Conservation (phyloP, 2,888 invertebrate genomes). For the Torymus texanus region DNA sequence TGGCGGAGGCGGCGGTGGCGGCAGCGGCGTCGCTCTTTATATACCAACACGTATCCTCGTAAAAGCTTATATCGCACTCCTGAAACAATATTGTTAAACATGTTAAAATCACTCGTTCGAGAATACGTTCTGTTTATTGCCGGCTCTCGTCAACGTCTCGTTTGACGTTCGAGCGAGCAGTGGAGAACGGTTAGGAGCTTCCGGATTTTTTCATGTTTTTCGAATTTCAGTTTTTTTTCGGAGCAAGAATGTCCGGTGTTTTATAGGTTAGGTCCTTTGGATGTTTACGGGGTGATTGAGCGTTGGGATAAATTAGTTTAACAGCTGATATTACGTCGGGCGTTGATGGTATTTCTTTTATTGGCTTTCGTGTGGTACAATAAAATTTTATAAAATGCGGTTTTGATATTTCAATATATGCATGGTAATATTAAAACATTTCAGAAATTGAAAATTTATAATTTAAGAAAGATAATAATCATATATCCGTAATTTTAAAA, state of each 20-base stretch:
- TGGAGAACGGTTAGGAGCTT: background rate
- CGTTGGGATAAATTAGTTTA: too few species aligned
- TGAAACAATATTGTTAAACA: constrained; percentile 57
- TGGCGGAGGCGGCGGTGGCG: background rate
- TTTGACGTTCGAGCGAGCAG: background rate
- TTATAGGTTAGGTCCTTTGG: constrained; percentile 16
- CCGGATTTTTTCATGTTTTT: constrained; percentile 27
- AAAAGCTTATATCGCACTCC: constrained; percentile 55
- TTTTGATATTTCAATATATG: too few species aligned
- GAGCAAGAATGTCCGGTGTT: constrained; percentile 20
- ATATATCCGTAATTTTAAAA: too few species aligned
- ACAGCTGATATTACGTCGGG: too few species aligned
- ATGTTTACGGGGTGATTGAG: too few species aligned
- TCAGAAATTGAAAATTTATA: too few species aligned
- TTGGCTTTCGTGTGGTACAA: too few species aligned
- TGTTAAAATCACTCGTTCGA: constrained; percentile 55
- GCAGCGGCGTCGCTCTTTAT: constrained; percentile 29
- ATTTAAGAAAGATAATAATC: too few species aligned
- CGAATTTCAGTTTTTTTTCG: background rate
- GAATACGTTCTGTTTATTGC: constrained; percentile 54
- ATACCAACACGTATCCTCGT: constrained; percentile 53
- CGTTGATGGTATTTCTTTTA: too few species aligned
- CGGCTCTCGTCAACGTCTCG: constrained; percentile 29
- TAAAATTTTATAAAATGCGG: too few species aligned
- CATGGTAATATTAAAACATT: too few species aligned